Conservation (phyloP, 2,797 vertebrate genomes). For the Bryconaethiops microstoma region DNA sequence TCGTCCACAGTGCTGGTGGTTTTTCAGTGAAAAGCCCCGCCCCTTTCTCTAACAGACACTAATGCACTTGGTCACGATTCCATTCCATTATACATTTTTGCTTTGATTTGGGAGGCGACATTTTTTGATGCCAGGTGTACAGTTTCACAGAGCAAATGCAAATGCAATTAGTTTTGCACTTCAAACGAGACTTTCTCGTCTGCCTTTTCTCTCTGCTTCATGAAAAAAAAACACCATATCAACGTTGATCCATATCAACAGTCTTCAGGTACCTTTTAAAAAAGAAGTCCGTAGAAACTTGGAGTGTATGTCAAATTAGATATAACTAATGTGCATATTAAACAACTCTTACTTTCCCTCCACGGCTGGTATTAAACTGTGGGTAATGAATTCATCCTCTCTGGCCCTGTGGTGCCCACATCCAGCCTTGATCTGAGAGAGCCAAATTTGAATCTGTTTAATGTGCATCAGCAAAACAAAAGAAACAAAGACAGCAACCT, state of each 20-base stretch:
- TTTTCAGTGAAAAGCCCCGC: too few species aligned
- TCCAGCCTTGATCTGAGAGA: neutral
- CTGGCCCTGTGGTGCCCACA: neutral
- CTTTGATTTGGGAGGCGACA: too few species aligned
- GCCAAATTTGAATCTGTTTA: slow-evolving; percentile 16
- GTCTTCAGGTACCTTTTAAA: too few species aligned
- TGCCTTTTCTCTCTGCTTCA: slow-evolving; percentile 27
- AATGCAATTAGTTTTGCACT: slow-evolving; percentile 29
- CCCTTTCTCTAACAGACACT: too few species aligned
- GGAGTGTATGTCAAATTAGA: too few species aligned
- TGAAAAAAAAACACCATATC: too few species aligned
- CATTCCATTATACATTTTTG: too few species aligned
- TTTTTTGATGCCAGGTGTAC: neutral
- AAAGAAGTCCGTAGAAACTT: too few species aligned
- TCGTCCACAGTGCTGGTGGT: too few species aligned
- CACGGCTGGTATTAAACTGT: neutral
- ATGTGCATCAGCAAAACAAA: slow-evolving; percentile 10
- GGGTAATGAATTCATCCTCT: slow-evolving; percentile 38
- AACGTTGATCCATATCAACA: too few species aligned
- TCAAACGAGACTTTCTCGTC: slow-evolving; percentile 29
- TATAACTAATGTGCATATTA: too few species aligned
- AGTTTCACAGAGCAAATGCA: neutral
- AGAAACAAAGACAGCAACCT: neutral
- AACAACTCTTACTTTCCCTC: neutral
- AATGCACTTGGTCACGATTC: too few species aligned